Conservation (phyloP, 2,888 invertebrate species). For the Drosophila yooni region DNA sequence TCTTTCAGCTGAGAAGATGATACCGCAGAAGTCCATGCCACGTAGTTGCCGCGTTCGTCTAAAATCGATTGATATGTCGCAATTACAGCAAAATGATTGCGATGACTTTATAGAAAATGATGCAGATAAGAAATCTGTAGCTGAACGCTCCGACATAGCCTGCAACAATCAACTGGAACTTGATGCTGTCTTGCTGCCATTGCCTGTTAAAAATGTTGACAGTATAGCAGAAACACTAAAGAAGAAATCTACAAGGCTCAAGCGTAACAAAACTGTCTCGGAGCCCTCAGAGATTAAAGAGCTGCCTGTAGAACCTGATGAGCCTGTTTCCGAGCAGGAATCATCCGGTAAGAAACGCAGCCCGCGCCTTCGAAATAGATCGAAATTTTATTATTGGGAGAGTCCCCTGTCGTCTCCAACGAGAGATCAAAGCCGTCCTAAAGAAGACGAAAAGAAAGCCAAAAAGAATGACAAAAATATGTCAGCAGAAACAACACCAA, state of each 20-base stretch:
- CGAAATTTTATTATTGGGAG: constrained; percentile 4
- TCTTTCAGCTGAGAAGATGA: constrained; percentile 2
- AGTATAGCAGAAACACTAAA: background rate
- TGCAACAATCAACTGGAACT: background rate
- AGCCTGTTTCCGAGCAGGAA: background rate
- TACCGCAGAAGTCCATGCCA: background rate
- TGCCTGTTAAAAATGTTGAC: background rate
- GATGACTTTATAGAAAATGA: background rate
- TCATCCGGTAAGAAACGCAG: background rate
- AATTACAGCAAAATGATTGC: background rate
- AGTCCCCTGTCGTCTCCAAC: background rate
- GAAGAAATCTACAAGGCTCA: background rate
- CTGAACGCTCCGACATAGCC: background rate
- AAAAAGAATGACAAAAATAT: no score
- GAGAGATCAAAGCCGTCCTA: background rate
- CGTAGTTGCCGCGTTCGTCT: constrained; percentile 20
- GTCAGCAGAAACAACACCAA: background rate
- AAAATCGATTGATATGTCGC: constrained; percentile 8
- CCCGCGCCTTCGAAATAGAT: background rate
- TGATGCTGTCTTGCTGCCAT: constrained; percentile 1
- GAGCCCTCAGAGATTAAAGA: background rate
- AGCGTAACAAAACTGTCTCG: constrained; percentile 9
- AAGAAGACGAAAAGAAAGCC: background rate
- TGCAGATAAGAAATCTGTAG: background rate
- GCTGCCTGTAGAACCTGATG: background rate